These are phyloP conservation scores for Passer domesticus DNA, from an alignment of 2,113 vertebrate species.

Conservation along the genomic window DNA sequence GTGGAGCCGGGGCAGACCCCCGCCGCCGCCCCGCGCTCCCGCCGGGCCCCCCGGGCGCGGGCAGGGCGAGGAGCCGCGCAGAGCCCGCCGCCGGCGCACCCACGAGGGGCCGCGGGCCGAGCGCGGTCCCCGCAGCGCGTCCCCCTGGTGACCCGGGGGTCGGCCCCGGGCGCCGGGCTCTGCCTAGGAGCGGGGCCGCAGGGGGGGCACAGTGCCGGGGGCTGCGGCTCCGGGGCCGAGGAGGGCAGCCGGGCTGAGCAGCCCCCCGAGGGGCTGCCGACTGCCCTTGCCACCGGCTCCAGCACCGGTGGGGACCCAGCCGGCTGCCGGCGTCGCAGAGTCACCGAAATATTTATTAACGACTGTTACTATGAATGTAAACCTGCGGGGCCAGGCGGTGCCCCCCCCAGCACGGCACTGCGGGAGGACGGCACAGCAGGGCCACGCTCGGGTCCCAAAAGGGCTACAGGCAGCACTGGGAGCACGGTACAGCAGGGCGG, in stretches of 20 bases:
- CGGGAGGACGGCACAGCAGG: not conserved
- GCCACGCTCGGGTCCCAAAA: not conserved
- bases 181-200: not conserved
- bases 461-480: not conserved
- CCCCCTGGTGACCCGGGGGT: slow-evolving; percentile 69
- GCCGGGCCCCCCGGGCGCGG: slow-evolving; percentile 77
- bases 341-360: slow-evolving; percentile 75
- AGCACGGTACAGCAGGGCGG: not conserved
- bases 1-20: slow-evolving; percentile 77
- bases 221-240: not conserved
- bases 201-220: not conserved
- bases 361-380: slow-evolving; percentile 70
- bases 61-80: slow-evolving; percentile 79
- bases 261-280: not conserved
- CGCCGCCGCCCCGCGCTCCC: not conserved
- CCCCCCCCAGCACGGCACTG: not conserved
- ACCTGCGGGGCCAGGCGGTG: not conserved
- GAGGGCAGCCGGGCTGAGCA: not conserved
- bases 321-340: not conserved
- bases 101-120: slow-evolving; percentile 79
- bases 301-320: not conserved
- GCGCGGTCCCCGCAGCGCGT: slow-evolving; percentile 85
- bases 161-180: not conserved
- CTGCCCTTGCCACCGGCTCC: not conserved
- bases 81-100: slow-evolving; percentile 87